A percentile compares a stretch with the other conserved stretches of the same genome.
These are phyloP conservation scores for Phrynosoma platyrhinos DNA, from an alignment of 2,113 vertebrate genomes.

Conservation along the genomic window DNA sequence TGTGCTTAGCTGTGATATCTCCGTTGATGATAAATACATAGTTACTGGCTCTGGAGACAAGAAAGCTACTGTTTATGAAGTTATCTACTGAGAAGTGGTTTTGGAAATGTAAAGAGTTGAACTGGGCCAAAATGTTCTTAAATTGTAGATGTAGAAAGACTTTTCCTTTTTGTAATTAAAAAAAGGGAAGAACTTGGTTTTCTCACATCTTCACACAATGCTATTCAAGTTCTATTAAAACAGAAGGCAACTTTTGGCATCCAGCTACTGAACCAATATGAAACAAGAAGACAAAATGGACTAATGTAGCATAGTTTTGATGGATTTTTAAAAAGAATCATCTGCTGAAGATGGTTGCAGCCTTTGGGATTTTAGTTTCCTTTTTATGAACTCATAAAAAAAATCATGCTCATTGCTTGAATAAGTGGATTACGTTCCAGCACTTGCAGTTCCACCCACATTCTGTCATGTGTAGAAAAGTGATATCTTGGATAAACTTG, in stretches of 20 bases:
- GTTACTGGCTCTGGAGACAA: conserved; percentile 89
- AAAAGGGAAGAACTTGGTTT: conserved; percentile 64
- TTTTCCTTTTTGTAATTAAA: conserved; percentile 69
- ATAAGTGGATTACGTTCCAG: conserved; percentile 74
- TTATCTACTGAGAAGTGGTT: conserved; percentile 84
- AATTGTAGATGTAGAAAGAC: conserved; percentile 78
- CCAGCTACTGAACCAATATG: conserved; percentile 61
- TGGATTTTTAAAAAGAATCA: conserved; percentile 55
- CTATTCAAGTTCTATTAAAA: conserved; percentile 67
- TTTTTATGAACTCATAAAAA: conserved; percentile 70
- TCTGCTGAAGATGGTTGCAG: conserved; percentile 70
- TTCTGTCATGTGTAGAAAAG: conserved; percentile 77
- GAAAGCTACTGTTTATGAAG: conserved; percentile 89
- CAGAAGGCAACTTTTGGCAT: conserved; percentile 57
- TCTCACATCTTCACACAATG: conserved; percentile 65
- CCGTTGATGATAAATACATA: conserved; percentile 89
- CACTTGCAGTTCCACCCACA: conserved; percentile 73
- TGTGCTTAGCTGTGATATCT: conserved; percentile 89
- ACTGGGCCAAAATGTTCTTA: conserved; percentile 83
- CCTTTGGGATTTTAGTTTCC: conserved; percentile 44
- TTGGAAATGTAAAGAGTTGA: conserved; percentile 75
- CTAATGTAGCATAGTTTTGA: conserved; percentile 62
- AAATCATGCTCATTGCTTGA: conserved; percentile 67
- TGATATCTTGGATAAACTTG: conserved; percentile 78
- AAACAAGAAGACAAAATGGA: conserved; percentile 62